Evolutionary conservation across 2,888 invertebrate species (phyloP).

Genomic region (Ornithoptera alexandrae): DNA sequence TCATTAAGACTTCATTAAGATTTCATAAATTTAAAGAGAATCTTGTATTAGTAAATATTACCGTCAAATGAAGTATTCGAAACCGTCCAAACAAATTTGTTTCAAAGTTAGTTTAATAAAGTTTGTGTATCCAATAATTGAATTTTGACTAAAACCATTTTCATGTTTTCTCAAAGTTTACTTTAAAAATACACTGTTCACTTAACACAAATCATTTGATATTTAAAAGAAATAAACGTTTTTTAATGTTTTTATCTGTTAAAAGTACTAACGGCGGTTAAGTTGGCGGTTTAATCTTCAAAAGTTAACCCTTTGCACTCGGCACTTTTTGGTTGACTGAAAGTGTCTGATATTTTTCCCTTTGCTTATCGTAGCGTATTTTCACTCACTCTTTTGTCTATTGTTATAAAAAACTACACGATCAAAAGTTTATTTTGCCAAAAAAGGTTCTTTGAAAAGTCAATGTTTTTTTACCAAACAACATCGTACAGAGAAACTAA

Average conservation of each 20-base stretch:
- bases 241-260: background rate
- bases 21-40: conserved; percentile 12
- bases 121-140: conserved; percentile 14
- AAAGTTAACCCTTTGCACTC: background rate
- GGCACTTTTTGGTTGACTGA: background rate
- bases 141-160: conserved; percentile 14
- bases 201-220: background rate
- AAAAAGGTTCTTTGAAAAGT: too few species aligned
- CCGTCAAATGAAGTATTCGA: conserved; percentile 18
- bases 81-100: conserved; percentile 12
- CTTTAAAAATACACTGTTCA: background rate
- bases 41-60: conserved; percentile 6
- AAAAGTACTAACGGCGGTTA: background rate
- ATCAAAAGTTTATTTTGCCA: too few species aligned
- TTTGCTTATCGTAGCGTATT: background rate
- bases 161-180: conserved; percentile 7
- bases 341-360: conserved; percentile 2
- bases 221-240: background rate
- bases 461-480: too few species aligned
- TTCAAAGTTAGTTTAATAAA: conserved; percentile 7
- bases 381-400: background rate
- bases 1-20: conserved; percentile 7
- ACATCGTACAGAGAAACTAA: too few species aligned
- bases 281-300: background rate
- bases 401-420: background rate